Base-by-base conservation (phyloP, 2,797 vertebrate species). In the Silurus lanzhouensis region DNA sequence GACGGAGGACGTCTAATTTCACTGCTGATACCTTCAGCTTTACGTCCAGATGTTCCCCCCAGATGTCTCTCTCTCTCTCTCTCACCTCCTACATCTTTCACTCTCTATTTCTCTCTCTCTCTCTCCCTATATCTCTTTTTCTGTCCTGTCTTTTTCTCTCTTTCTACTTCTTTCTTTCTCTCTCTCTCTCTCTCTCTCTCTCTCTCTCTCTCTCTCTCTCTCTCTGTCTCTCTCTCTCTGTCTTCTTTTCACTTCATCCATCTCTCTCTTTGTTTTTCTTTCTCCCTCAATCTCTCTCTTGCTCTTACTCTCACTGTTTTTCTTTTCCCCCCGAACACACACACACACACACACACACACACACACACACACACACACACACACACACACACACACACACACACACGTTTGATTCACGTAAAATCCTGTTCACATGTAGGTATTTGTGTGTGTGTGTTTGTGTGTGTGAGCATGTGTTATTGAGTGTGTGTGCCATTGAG, bases 121-220 rank as follows among this genome's bases (percentile, higher is more conserved):
- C 12, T 67, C 25, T 31, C 0, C 31, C 25, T 68, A 1, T 17
- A 52, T 64, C 57, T 22, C 55, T 85, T 79, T 82, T n/a, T 31
- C 60, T 74, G 31, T 31, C 83, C 46, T 87, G 55, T 75, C 77
- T 75, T 64, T 80, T 57, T 57, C 87, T 71, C 20, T 13, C 52
- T n/a, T 20, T 74, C 13, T 31, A 61, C 46, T 48, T 81, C 74
- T 84, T 12, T 46, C 15, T 68, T 15, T 38, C 27, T 68, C 1
- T 7, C 27, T 38, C 3, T 68, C 27, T 68, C 55, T 85, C 66
- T 82, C 52, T 67, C n/a, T 75, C 66, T 83, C 78, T 74, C 78
- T 83, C 58, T 64, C 58, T 70, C 64, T 81, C 78, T 64, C 55
- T 83, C 52, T 85, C 44, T 85, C 83, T 25, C 31, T 57, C 78